Percentiles rank a stretch among this genome's conserved stretches.
These are phyloP conservation scores for Alfaro cultratus DNA, from an alignment of 2,797 vertebrate species.

Conservation along the genomic window DNA sequence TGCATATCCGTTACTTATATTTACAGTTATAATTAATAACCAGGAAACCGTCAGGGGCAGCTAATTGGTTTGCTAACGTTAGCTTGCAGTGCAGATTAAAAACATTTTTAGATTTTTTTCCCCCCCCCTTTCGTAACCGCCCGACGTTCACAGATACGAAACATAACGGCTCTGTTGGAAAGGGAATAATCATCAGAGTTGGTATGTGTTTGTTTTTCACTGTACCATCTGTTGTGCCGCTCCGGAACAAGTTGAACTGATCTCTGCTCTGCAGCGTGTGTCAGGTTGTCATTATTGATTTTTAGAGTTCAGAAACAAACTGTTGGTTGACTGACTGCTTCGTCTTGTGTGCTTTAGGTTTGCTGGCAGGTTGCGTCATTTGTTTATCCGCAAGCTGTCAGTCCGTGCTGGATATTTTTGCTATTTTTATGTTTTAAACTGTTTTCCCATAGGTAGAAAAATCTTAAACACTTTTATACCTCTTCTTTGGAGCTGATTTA, in stretches of 20 bases:
- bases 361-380: constrained; percentile 60
- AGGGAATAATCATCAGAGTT: constrained; percentile 4
- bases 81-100: constrained; percentile 48
- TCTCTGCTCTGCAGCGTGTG: not conserved
- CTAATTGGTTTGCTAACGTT: constrained; percentile 62
- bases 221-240: not conserved
- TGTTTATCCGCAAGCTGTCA: constrained; percentile 43
- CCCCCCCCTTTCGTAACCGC: constrained; percentile 56
- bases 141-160: constrained; percentile 13
- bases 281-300: constrained; percentile 31
- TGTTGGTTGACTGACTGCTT: constrained; percentile 25
- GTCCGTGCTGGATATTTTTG: constrained; percentile 5
- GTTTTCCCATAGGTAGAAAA: not conserved
- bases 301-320: constrained; percentile 23
- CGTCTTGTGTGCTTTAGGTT: constrained; percentile 29
- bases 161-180: constrained; percentile 5
- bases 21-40: constrained; percentile 13
- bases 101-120: constrained; percentile 35
- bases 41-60: constrained; percentile 5
- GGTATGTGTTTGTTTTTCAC: not conserved
- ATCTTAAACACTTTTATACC: constrained; percentile 7
- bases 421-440: not conserved
- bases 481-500: constrained; percentile 7
- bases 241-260: not conserved
- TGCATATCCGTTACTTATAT: constrained; percentile 40